A percentile compares a stretch with the other conserved stretches of the same genome.
Evolutionary conservation across 2,797 vertebrate species (phyloP).

Genomic region (Gephyroberyx darwinii): DNA sequence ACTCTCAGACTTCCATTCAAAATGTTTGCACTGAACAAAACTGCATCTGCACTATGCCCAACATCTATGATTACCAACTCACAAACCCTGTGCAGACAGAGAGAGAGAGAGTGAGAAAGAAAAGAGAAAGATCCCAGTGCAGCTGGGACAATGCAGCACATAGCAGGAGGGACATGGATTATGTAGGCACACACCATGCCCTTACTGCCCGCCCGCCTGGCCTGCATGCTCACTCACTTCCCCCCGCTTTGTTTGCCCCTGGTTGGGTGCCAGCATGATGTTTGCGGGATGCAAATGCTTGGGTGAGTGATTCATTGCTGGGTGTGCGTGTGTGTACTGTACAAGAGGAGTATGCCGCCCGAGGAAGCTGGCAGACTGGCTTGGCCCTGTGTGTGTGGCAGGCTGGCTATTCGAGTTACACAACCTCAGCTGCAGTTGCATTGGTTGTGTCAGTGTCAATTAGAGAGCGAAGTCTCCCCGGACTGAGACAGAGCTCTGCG

Average conservation of each 20-base stretch:
- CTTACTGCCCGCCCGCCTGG: conserved; percentile 54
- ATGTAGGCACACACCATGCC: conserved; percentile 50
- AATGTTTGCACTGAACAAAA: conserved; percentile 13
- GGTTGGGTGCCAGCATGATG: conserved; percentile 71
- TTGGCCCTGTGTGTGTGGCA: conserved; percentile 30
- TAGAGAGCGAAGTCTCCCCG: conserved; percentile 55
- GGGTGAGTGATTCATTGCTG: conserved; percentile 72
- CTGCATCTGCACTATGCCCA: conserved; percentile 7
- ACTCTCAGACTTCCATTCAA: not conserved
- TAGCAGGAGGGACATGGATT: conserved; percentile 42
- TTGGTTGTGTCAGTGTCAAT: conserved; percentile 65
- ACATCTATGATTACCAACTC: conserved; percentile 23
- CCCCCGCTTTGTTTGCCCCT: conserved; percentile 72
- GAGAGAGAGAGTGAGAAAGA: conserved; percentile 5
- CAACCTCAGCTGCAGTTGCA: conserved; percentile 65
- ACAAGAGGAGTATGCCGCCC: conserved; percentile 53
- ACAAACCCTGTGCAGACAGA: not conserved
- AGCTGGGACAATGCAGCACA: conserved; percentile 43
- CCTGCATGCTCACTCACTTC: conserved; percentile 74
- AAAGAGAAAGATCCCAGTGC: conserved; percentile 28
- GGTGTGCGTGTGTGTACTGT: conserved; percentile 45
- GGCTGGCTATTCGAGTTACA: conserved; percentile 62
- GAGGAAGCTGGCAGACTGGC: conserved; percentile 51
- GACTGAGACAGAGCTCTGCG: conserved; percentile 35
- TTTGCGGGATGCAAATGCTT: conserved; percentile 76